Percentiles rank a stretch among this genome's conserved stretches.
Evolutionary conservation across 2,113 vertebrate genomes (phyloP).

Genomic region (Labrus mixtus): DNA sequence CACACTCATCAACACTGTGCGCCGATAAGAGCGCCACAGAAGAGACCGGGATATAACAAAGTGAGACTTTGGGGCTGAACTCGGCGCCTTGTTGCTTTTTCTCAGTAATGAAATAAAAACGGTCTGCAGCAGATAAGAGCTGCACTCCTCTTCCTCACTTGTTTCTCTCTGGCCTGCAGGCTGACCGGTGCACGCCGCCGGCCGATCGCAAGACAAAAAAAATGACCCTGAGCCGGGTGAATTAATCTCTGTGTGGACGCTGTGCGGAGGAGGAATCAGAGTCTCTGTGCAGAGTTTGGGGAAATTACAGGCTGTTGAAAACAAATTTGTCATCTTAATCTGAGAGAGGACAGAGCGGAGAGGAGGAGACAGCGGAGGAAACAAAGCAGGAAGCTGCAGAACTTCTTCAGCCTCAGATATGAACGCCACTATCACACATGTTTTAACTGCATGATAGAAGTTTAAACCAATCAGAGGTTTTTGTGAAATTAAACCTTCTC

Average conservation of each 20-base stretch:
- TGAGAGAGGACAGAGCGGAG: constrained; percentile 28
- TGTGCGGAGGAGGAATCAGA: constrained; percentile 9
- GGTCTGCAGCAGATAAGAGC: constrained; percentile 62
- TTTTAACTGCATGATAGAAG: no score
- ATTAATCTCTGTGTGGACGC: constrained; percentile 58
- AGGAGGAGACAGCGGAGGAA: constrained; percentile 7
- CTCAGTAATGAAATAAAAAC: constrained; percentile 54
- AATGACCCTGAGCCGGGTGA: constrained; percentile 39
- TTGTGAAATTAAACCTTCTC: no score
- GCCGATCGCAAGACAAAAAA: constrained; percentile 41
- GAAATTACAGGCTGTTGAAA: constrained; percentile 63
- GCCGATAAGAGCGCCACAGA: constrained; percentile 38
- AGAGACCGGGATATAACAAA: constrained; percentile 19
- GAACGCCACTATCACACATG: no score
- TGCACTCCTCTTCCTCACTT: constrained; percentile 18
- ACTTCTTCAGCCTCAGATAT: no score
- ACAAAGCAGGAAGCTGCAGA: not conserved
- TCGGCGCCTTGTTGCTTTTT: constrained; percentile 17
- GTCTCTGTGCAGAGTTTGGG: constrained; percentile 18
- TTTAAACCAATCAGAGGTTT: no score
- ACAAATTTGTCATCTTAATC: constrained; percentile 74
- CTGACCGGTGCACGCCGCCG: constrained; percentile 36
- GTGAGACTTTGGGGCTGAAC: constrained; percentile 1
- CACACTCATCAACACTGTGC: constrained; percentile 5
- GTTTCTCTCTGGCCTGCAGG: constrained; percentile 40